Evolutionary conservation across 2,797 vertebrate species (phyloP).

Genomic region (Syndactyla subalaris): DNA sequence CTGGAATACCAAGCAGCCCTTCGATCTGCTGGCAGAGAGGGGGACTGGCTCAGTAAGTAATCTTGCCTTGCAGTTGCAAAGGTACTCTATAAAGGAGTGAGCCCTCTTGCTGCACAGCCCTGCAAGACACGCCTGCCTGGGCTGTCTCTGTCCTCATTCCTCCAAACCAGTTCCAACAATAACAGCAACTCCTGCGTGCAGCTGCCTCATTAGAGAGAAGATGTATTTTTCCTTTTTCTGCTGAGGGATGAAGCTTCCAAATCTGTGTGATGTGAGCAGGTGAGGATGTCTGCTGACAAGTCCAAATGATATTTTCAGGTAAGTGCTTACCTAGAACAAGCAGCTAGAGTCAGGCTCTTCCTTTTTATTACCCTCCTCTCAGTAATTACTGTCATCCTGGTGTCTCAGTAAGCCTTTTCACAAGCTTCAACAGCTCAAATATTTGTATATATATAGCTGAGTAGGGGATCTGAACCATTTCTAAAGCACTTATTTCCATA

Average conservation of each 20-base stretch:
- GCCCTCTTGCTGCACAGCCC: conserved; percentile 11
- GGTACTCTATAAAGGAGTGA: conserved; percentile 36
- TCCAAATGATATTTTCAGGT: conserved; percentile 64
- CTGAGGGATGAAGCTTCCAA: not conserved
- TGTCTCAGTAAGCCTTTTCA: not conserved
- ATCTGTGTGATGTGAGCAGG: not conserved
- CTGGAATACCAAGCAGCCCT: conserved; percentile 50
- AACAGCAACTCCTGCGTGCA: conserved; percentile 24
- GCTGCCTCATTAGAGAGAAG: not conserved
- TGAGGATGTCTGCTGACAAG: conserved; percentile 62
- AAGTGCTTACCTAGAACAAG: not conserved
- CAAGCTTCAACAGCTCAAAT: not conserved
- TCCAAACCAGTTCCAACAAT: conserved; percentile 16
- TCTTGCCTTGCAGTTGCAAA: conserved; percentile 8
- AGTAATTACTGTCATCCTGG: not conserved
- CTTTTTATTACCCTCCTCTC: not conserved
- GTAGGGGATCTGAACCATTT: not conserved
- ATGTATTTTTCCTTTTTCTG: not conserved
- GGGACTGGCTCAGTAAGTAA: not conserved
- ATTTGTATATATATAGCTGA: not conserved
- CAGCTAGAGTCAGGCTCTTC: not conserved
- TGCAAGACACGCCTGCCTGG: conserved; percentile 54
- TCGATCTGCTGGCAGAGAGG: not conserved
- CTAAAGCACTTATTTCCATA: not conserved
- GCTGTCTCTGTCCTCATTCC: conserved; percentile 45